phyloP scores from a whole-genome alignment of 2,888 invertebrate species.

The Mythimna vitellina region DNA sequence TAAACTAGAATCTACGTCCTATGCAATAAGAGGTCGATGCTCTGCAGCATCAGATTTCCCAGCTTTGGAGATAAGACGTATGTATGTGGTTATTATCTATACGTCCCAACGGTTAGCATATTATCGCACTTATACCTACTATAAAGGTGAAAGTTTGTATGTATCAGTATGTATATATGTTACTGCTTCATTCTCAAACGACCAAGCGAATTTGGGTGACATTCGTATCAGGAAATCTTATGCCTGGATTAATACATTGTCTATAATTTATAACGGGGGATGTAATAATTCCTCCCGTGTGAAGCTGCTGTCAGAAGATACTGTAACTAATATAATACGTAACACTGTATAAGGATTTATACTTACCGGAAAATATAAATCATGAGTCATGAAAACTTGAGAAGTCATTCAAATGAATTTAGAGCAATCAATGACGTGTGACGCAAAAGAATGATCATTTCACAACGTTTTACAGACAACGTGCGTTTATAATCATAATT shows the following conservation, averaged over 20 bases:
- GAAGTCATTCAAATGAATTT: slow-evolving; percentile 28
- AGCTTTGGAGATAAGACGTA: slow-evolving; percentile 37
- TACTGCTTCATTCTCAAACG: too few species aligned
- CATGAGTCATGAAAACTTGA: slow-evolving; percentile 44
- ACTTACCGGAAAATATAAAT: slow-evolving; percentile 30
- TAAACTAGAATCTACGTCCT: slow-evolving; percentile 25
- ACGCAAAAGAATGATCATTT: slow-evolving; percentile 20
- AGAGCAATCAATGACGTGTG: slow-evolving; percentile 15
- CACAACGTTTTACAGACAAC: slow-evolving; percentile 7
- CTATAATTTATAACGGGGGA: too few species aligned
- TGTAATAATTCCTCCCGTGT: too few species aligned
- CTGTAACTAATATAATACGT: slow-evolving; percentile 25
- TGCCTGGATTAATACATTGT: too few species aligned
- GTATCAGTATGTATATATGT: too few species aligned
- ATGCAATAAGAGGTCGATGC: slow-evolving; percentile 55
- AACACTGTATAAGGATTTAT: too few species aligned
- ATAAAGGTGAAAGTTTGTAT: too few species aligned
- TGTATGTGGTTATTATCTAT: slow-evolving; percentile 14
- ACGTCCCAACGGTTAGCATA: slow-evolving; percentile 26
- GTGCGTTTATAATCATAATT: background rate
- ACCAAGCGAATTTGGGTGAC: too few species aligned
- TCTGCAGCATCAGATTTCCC: slow-evolving; percentile 57
- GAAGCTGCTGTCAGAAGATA: too few species aligned
- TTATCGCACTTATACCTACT: slow-evolving; percentile 7
- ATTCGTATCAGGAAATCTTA: too few species aligned